Percentiles rank a stretch among this genome's conserved stretches.
Conservation (phyloP, 2,113 vertebrate genomes). For the Neopipo cinnamomea region DNA sequence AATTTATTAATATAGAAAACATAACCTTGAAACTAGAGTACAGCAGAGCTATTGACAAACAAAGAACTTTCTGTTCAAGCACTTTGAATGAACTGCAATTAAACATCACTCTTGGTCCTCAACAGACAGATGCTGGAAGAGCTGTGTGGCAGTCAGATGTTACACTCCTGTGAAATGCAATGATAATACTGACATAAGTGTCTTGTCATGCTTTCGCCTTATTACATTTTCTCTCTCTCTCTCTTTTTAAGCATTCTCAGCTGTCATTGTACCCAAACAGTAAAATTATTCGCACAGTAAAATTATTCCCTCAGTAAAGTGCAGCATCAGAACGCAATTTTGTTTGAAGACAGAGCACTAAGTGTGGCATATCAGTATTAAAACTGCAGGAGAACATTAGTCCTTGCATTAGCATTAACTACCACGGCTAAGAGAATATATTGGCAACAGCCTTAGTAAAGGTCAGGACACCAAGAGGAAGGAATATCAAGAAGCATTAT, state of each 20-base stretch:
- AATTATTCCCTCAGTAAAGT: constrained; percentile 9
- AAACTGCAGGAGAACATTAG: constrained; percentile 19
- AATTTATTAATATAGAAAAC: constrained; percentile 33
- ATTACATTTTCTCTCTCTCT: neutral
- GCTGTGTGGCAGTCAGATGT: neutral
- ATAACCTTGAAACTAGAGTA: neutral
- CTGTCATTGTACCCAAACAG: neutral
- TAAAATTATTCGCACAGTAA: neutral
- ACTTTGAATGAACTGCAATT: neutral
- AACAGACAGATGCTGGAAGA: neutral
- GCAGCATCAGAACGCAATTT: neutral
- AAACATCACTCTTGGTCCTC: neutral
- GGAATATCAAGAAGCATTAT: neutral
- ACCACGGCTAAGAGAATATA: neutral
- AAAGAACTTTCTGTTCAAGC: neutral
- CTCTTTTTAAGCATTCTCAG: constrained; percentile 31
- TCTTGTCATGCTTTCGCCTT: constrained; percentile 5
- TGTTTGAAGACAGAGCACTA: constrained; percentile 4
- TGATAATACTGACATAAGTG: neutral
- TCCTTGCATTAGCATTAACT: constrained; percentile 39
- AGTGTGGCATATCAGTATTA: neutral
- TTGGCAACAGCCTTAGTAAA: neutral
- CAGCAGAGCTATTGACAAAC: neutral
- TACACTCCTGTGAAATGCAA: neutral
- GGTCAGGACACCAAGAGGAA: neutral